Conservation (phyloP, 2,113 vertebrate species). For the Podarcis muralis region DNA sequence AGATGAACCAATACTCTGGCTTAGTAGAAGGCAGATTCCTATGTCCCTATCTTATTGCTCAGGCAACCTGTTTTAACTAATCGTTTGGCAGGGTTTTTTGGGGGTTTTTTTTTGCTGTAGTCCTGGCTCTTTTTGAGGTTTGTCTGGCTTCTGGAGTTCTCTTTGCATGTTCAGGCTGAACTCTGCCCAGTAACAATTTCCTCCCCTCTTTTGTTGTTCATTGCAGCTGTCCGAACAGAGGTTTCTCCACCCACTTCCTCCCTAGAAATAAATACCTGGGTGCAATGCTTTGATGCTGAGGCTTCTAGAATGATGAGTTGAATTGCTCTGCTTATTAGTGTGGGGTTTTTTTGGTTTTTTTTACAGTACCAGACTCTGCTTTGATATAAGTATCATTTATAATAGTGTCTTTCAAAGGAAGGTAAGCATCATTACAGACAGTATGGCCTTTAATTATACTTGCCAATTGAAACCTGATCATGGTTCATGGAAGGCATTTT, state of each 20-base stretch:
- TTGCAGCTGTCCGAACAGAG: not conserved
- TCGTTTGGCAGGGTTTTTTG: not conserved
- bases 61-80: not conserved
- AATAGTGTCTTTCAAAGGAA: not conserved
- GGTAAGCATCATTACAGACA: not conserved
- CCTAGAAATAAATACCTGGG: not conserved
- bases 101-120: too few species aligned
- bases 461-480: not conserved
- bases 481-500: not conserved
- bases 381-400: not conserved
- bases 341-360: not conserved
- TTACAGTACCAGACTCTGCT: not conserved
- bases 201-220: not conserved
- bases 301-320: not conserved
- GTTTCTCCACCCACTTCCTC: too few species aligned
- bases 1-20: not conserved
- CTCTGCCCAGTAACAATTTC: not conserved
- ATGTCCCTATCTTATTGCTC: too few species aligned
- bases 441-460: not conserved
- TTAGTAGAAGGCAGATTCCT: too few species aligned
- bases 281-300: not conserved
- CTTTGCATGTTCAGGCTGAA: not conserved
- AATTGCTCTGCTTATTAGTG: not conserved
- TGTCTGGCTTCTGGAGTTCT: not conserved
- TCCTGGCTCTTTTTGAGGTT: not conserved